Percentiles rank a stretch among this genome's conserved stretches.
Conservation (phyloP, 2,113 vertebrate genomes). For the Python bivittatus region DNA sequence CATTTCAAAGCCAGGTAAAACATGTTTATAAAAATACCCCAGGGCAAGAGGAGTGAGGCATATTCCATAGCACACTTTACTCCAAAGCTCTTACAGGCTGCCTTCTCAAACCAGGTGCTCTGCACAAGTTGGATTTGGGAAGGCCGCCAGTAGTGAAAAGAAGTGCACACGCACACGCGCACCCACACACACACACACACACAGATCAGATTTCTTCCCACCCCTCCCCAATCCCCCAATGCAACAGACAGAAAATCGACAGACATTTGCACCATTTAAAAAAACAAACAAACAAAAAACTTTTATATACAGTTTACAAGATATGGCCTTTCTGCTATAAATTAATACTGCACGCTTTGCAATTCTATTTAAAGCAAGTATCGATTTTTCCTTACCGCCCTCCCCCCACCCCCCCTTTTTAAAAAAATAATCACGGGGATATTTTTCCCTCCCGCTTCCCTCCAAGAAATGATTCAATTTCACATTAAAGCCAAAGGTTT, state of each 20-base stretch:
- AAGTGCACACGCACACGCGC: conserved; percentile 62
- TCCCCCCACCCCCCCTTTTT: conserved; percentile 32
- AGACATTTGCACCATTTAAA: conserved; percentile 76
- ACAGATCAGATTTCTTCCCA: background rate
- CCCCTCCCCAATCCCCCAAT: conserved; percentile 36
- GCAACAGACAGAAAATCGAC: conserved; percentile 74
- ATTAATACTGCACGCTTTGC: conserved; percentile 78
- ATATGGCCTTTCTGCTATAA: conserved; percentile 77
- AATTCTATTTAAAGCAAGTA: conserved; percentile 74
- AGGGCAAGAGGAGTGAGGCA: conserved; percentile 80
- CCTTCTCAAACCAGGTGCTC: background rate
- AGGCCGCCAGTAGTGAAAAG: conserved; percentile 75
- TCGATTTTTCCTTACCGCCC: conserved; percentile 50
- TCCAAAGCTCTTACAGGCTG: background rate
- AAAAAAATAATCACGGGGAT: conserved; percentile 58
- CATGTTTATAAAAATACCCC: conserved; percentile 58
- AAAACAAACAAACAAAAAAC: too few relatives aligned
- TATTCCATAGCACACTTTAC: conserved; percentile 77
- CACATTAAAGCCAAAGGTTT: conserved; percentile 42
- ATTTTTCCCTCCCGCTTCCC: background rate
- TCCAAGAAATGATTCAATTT: background rate
- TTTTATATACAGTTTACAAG: conserved; percentile 82
- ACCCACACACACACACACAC: conserved; percentile 55
- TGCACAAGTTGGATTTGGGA: conserved; percentile 49
- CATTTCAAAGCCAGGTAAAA: conserved; percentile 66